These are phyloP conservation scores for Cerceris ruficornis DNA, from an alignment of 2,888 invertebrate species.

Conservation along the genomic window DNA sequence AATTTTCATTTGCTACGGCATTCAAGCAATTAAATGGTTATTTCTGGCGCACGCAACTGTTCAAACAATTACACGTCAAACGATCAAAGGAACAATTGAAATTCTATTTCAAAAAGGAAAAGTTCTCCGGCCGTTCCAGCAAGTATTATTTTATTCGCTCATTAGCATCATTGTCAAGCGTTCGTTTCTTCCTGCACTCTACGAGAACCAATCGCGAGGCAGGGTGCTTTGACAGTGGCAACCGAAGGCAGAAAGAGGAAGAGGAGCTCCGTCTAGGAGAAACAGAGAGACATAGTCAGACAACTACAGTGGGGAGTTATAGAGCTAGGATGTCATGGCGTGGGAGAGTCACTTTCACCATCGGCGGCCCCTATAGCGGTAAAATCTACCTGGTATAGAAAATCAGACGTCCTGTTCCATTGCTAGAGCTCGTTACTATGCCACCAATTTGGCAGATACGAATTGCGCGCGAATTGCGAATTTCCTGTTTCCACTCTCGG, in stretches of 20 bases:
- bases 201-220: conserved; percentile 33
- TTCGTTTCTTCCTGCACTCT: conserved; percentile 48
- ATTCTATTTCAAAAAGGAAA: not conserved
- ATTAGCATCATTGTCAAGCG: conserved; percentile 50
- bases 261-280: conserved; percentile 34
- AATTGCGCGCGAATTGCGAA: not conserved
- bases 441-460: conserved; percentile 24
- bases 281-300: conserved; percentile 34
- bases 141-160: conserved; percentile 35
- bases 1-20: too few relatives aligned
- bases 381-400: conserved; percentile 58
- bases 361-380: conserved; percentile 65
- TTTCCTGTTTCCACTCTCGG: not conserved
- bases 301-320: conserved; percentile 52
- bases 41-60: too few relatives aligned
- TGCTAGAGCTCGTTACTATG: conserved; percentile 34
- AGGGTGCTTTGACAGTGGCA: conserved; percentile 23
- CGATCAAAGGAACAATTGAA: not conserved
- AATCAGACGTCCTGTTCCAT: conserved; percentile 51
- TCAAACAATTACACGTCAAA: too few relatives aligned
- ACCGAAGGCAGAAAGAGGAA: conserved; percentile 18
- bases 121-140: not conserved
- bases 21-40: too few relatives aligned
- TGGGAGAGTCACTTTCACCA: conserved; percentile 80
- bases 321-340: conserved; percentile 77